These are phyloP conservation scores for Paratilapia polleni DNA, from an alignment of 2,113 vertebrate species.

Conservation along the genomic window DNA sequence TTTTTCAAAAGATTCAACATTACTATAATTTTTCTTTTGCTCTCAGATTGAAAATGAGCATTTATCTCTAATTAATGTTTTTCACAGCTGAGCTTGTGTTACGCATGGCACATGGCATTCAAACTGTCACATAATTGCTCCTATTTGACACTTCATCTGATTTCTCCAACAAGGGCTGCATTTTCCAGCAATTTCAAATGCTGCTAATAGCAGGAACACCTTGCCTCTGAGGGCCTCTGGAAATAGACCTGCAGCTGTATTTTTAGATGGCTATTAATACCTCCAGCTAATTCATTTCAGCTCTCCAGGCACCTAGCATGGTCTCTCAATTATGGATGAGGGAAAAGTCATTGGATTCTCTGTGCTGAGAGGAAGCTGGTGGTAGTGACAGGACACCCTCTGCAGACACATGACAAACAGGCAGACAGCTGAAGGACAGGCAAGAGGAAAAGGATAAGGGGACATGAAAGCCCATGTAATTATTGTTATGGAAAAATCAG, in stretches of 20 bases:
- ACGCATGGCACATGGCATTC: not conserved
- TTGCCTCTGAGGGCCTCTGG: conserved; percentile 60
- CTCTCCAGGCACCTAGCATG: conserved; percentile 76
- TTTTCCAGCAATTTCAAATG: conserved; percentile 39
- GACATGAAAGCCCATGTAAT: not conserved
- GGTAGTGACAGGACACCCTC: conserved; percentile 60
- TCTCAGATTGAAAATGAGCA: not conserved
- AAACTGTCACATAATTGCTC: conserved; percentile 6
- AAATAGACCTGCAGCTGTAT: conserved; percentile 76
- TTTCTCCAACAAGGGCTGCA: conserved; percentile 19
- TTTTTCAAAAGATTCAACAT: not conserved
- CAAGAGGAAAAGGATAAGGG: not conserved
- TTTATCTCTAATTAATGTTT: conserved; percentile 1
- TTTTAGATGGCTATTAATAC: conserved; percentile 82
- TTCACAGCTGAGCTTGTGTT: not conserved
- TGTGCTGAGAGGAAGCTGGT: conserved; percentile 64
- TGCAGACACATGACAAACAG: conserved; percentile 58
- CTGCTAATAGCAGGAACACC: conserved; percentile 52
- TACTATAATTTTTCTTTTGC: not conserved
- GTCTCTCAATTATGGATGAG: conserved; percentile 82
- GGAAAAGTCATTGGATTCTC: conserved; percentile 79
- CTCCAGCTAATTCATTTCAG: conserved; percentile 80
- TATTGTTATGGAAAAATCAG: not conserved
- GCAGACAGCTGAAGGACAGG: conserved; percentile 56
- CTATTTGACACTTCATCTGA: conserved; percentile 15